phyloP scores from a whole-genome alignment of 2,888 invertebrate genomes.

The Hyalella azteca region DNA sequence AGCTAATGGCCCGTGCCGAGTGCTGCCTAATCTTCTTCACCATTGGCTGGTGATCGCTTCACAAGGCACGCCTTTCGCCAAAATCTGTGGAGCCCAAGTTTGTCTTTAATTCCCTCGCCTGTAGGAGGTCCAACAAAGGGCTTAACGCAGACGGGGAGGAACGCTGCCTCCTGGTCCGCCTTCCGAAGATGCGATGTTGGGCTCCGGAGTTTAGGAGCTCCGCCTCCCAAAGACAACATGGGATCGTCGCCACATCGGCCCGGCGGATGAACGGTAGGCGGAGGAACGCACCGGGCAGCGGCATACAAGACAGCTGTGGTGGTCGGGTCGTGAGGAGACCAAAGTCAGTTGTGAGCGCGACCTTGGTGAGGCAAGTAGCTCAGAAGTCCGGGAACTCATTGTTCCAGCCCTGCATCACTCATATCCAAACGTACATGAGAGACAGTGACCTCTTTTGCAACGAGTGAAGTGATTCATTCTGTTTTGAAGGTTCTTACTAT shows the following conservation, averaged over 20 bases:
- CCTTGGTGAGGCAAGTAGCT: background rate
- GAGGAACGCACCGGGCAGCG: conserved; percentile 16
- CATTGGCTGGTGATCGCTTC: conserved; percentile 45
- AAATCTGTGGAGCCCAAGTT: conserved; percentile 29
- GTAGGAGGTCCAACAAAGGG: background rate
- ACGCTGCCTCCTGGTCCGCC: background rate
- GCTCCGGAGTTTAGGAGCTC: background rate
- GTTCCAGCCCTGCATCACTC: too few species aligned
- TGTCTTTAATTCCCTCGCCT: background rate
- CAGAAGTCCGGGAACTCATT: too few species aligned
- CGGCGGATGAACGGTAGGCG: conserved; percentile 2
- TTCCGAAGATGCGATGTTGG: background rate
- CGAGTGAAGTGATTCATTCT: too few species aligned
- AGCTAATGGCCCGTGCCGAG: conserved; percentile 58
- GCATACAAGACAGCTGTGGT: background rate
- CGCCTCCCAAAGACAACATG: background rate
- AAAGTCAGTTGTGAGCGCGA: background rate
- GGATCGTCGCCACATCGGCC: background rate
- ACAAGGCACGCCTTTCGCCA: conserved; percentile 44
- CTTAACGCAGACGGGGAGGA: background rate
- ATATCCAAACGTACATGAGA: too few species aligned
- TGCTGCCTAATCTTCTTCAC: conserved; percentile 53
- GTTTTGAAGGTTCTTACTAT: too few species aligned
- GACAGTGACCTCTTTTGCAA: too few species aligned
- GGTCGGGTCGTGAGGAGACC: conserved; percentile 6